Evolutionary conservation across 1,140 invertebrate genomes (phyloP), one percentile per base, ranked within the genome.

Genomic region (Bombus ignitus): DNA sequence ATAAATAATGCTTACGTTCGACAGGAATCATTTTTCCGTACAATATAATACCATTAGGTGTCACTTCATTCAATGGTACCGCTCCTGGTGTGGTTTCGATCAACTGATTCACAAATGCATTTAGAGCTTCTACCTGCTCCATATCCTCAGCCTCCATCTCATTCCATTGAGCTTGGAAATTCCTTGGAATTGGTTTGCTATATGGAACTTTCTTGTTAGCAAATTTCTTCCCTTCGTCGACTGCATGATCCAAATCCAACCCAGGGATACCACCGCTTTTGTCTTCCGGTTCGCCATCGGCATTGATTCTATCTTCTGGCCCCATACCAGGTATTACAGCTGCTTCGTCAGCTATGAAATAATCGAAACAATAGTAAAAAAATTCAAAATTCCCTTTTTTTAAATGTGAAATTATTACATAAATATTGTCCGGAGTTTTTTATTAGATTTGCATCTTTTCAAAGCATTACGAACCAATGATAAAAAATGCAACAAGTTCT

Each of bases 101-200:
- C 86, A 97, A 95, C 93, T 97, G 97, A 92, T 96, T 97, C 53
- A 97, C 96, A 83, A 96, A 96, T 90, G 96, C 97, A 90, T 96
- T 96, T 37, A 97, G 93, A 47, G 95, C 94, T 88, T 96, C 95
- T 39, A 95, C 93, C 83, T 94, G 94, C 81, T 95, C 95, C 76
- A 95, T 94, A 88, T 96, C 96, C 91, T 97, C 97, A 68, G 95
- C 95, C 75, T 96, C 96, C 82, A 97, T 97, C 92, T 98, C 98
- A 91, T 98, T 98, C 99, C 99, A 99, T 83, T 99, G 98, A 42
- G 98, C 98, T 95, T 99, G 98, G 95, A 99, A 99, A 92, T 98
- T 98, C 89, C 98, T 97, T 8, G 98, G 98, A 94, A 99, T 99
- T 28, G 98, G 98, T 93, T 99, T 99, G 87, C 98, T 98, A 93